Conservation (phyloP, 1,140 invertebrate genomes). For the Periplaneta americana region DNA sequence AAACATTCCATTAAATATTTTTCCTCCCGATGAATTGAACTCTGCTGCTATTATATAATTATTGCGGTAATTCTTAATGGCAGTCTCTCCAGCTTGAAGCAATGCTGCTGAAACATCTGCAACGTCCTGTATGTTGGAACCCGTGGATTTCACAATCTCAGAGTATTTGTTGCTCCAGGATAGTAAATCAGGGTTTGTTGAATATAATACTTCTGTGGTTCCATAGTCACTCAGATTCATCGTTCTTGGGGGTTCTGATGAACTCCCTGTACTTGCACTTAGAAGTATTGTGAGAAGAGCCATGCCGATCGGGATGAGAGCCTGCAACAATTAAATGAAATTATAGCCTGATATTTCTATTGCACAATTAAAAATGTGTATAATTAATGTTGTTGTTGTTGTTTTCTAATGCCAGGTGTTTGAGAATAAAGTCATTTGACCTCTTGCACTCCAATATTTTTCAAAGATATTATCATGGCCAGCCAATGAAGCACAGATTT, state of each 20-base stretch:
- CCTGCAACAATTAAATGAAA: not conserved
- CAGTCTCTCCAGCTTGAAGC: not conserved
- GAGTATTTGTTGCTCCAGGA: not conserved
- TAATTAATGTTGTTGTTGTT: too few species aligned
- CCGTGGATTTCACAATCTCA: not conserved
- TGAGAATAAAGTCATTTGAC: too few species aligned
- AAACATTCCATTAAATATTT: constrained; percentile 37
- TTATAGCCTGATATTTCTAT: too few species aligned
- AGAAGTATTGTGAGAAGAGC: not conserved
- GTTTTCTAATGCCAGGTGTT: too few species aligned
- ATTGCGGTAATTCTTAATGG: constrained; percentile 2
- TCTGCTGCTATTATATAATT: constrained; percentile 7
- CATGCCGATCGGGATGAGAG: not conserved
- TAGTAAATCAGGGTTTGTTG: not conserved
- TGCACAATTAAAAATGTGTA: too few species aligned
- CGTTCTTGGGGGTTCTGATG: not conserved
- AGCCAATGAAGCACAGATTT: too few species aligned
- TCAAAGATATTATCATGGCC: too few species aligned
- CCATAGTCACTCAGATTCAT: not conserved
- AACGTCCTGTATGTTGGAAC: not conserved
- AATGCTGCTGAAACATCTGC: not conserved
- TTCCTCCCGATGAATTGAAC: not conserved
- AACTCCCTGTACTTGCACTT: not conserved
- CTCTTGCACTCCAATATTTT: too few species aligned
- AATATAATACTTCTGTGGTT: not conserved